Conservation (phyloP, 2,797 vertebrate genomes). For the Labeo calbasu region DNA sequence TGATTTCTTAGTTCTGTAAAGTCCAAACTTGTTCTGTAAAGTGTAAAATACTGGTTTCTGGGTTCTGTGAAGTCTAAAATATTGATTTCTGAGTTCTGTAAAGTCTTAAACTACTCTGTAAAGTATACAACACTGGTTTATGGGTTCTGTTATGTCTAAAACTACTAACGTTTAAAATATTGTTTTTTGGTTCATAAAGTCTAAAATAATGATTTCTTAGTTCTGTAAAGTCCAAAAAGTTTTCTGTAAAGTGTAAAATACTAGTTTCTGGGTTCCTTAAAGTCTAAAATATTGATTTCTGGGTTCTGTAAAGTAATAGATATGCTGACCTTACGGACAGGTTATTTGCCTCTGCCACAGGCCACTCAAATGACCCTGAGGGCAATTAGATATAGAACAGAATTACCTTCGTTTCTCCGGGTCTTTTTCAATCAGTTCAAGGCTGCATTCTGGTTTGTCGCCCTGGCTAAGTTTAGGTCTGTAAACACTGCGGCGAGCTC, state of each 20-base stretch:
- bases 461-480: constrained; percentile 21
- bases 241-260: not conserved
- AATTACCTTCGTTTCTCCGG: constrained; percentile 56
- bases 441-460: constrained; percentile 41
- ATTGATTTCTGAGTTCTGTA: not conserved
- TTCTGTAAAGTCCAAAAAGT: not conserved
- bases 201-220: not conserved
- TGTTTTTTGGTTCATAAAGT: rapidly evolving
- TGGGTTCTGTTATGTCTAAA: not conserved
- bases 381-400: constrained; percentile 56
- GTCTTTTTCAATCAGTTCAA: constrained; percentile 46
- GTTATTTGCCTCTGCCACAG: constrained; percentile 37
- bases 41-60: too few relatives aligned
- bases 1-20: not conserved
- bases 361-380: constrained; percentile 45
- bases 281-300: not conserved
- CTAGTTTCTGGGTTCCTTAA: not conserved
- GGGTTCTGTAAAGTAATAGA: not conserved
- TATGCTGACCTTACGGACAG: constrained; percentile 56
- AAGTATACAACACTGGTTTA: not conserved
- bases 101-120: not conserved
- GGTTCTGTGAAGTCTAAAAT: not conserved
- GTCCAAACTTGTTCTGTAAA: too few relatives aligned
- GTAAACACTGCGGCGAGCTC: constrained; percentile 16
- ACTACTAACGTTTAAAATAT: not conserved